Evolutionary conservation across 2,113 vertebrate genomes (phyloP).

Genomic region (Gallinago jamesoni): DNA sequence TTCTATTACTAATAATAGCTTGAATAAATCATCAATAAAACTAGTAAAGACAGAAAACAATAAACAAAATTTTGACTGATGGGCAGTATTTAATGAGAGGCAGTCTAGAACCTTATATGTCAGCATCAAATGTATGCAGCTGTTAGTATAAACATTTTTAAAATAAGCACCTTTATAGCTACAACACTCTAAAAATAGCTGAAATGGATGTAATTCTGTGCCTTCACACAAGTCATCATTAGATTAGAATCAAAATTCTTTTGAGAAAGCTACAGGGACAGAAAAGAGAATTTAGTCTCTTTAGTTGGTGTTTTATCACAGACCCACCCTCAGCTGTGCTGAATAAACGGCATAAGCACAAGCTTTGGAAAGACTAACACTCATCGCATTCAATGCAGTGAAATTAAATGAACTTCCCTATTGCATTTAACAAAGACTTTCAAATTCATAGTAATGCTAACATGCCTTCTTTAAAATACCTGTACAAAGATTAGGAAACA

Average conservation of each 20-base stretch:
- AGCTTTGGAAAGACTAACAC: neutral
- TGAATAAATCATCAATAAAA: neutral
- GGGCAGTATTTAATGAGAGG: neutral
- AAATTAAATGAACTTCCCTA: neutral
- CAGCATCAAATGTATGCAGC: neutral
- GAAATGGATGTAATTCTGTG: neutral
- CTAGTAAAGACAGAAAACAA: neutral
- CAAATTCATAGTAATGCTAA: neutral
- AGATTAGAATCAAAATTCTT: neutral
- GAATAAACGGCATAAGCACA: neutral
- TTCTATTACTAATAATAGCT: neutral
- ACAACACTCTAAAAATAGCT: rapidly evolving
- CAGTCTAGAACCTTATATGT: neutral
- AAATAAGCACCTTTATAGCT: neutral
- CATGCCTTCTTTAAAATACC: neutral
- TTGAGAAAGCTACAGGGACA: neutral
- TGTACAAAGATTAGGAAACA: neutral
- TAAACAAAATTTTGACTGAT: neutral
- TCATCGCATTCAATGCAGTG: neutral
- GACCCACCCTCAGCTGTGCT: neutral
- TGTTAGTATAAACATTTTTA: neutral
- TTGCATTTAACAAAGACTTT: neutral
- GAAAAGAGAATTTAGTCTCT: neutral
- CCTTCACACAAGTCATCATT: neutral
- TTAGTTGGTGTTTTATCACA: neutral